phyloP scores from a whole-genome alignment of 2,888 invertebrate genomes.

The Morpho achilles region DNA sequence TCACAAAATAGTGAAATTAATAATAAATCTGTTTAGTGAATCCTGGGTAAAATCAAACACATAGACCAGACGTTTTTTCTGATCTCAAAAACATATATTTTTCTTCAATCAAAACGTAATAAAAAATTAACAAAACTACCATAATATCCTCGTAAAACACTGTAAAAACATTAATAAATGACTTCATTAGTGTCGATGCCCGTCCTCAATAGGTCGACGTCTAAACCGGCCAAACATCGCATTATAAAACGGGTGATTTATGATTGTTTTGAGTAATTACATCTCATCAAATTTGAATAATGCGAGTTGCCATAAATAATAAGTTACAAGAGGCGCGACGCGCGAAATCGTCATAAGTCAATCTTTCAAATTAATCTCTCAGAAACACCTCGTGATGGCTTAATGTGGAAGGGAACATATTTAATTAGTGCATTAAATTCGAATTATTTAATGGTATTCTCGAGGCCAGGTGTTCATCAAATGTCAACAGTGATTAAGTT shows the following conservation, averaged over 20 bases:
- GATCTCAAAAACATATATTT: not conserved
- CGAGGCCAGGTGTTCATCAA: conserved; percentile 71
- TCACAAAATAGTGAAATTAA: too few relatives aligned
- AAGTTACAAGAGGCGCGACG: conserved; percentile 53
- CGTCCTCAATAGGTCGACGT: conserved; percentile 46
- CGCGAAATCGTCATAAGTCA: conserved; percentile 70
- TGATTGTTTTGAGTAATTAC: conserved; percentile 74
- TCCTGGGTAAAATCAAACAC: not conserved
- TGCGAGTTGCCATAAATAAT: conserved; percentile 66
- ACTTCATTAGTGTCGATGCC: conserved; percentile 49
- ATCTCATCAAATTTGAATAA: conserved; percentile 78
- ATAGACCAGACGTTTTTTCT: not conserved
- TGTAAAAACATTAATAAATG: conserved; percentile 56
- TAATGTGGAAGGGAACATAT: conserved; percentile 68
- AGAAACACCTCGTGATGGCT: conserved; percentile 68
- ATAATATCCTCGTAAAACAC: conserved; percentile 58
- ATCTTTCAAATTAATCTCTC: conserved; percentile 67
- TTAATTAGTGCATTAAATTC: conserved; percentile 75
- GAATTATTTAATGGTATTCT: conserved; percentile 64
- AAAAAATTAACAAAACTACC: conserved; percentile 13
- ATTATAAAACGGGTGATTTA: conserved; percentile 72
- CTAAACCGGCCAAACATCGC: conserved; percentile 59
- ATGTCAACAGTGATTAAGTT: conserved; percentile 74
- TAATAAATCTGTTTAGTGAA: too few relatives aligned
- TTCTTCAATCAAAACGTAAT: not conserved